phyloP scores from a whole-genome alignment of 2,888 invertebrate species.

The Acronicta alni region DNA sequence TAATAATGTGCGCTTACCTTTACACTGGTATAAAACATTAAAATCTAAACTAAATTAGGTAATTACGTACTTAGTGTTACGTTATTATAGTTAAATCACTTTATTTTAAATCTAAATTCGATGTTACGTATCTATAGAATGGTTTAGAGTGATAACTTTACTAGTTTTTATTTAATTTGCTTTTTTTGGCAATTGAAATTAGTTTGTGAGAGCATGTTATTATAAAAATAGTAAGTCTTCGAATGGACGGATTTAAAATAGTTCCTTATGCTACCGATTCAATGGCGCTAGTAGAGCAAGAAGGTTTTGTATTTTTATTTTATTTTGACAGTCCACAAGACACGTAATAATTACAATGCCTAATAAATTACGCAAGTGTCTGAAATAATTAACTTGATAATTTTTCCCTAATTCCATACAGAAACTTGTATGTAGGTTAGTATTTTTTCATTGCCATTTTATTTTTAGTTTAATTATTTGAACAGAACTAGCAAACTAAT shows the following conservation, averaged over 20 bases:
- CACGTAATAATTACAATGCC: too few species aligned
- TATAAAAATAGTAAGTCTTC: too few species aligned
- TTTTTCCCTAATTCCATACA: background rate
- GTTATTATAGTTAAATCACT: constrained; percentile 63
- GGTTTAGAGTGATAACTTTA: constrained; percentile 33
- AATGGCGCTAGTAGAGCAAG: constrained; percentile 16
- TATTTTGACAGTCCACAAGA: too few species aligned
- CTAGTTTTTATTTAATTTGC: constrained; percentile 8
- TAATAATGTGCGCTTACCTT: constrained; percentile 53
- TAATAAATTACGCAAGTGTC: too few species aligned
- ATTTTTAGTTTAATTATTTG: constrained; percentile 34
- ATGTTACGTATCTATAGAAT: constrained; percentile 40
- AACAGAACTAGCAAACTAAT: constrained; percentile 44
- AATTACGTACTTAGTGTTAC: constrained; percentile 69
- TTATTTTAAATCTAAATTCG: constrained; percentile 48
- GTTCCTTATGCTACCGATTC: constrained; percentile 6
- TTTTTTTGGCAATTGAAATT: constrained; percentile 42
- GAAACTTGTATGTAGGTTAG: too few species aligned
- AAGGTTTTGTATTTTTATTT: too few species aligned
- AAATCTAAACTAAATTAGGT: constrained; percentile 57
- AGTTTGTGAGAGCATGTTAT: too few species aligned
- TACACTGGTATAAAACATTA: constrained; percentile 54
- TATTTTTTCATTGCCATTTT: constrained; percentile 13
- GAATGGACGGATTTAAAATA: constrained; percentile 7
- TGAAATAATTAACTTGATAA: background rate